A percentile compares a stretch with the other conserved stretches of the same genome.
These are phyloP conservation scores for Gymnocypris eckloni DNA, from an alignment of 2,797 vertebrate species.

Conservation along the genomic window DNA sequence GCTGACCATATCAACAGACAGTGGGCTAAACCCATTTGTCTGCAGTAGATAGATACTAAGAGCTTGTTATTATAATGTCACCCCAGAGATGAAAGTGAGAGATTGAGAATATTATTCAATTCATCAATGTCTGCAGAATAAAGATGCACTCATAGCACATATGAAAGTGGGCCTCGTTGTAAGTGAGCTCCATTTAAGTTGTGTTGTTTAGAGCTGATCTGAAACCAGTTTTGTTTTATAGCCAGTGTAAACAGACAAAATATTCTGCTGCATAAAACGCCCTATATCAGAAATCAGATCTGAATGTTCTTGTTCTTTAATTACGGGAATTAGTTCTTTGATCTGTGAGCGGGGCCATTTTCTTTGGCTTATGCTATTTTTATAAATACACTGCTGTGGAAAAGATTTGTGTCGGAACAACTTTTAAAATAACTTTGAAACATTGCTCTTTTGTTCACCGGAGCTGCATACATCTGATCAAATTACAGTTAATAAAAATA, in stretches of 20 bases:
- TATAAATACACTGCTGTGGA: neutral
- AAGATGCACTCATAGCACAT: slow-evolving; percentile 45
- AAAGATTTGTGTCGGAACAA: neutral
- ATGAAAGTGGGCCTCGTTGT: slow-evolving; percentile 17
- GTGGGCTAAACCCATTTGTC: slow-evolving; percentile 47
- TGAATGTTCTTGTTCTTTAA: neutral
- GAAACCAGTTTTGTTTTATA: neutral
- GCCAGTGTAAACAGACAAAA: neutral
- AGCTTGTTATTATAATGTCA: slow-evolving; percentile 59
- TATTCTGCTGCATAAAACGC: neutral
- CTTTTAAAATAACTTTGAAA: neutral
- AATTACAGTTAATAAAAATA: neutral
- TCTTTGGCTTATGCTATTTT: neutral
- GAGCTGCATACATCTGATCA: neutral
- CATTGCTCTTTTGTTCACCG: neutral
- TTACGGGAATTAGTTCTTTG: neutral
- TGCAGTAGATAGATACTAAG: slow-evolving; percentile 58
- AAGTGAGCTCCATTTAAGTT: slow-evolving; percentile 14
- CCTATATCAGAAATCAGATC: neutral
- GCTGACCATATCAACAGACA: slow-evolving; percentile 45
- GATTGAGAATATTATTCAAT: slow-evolving; percentile 56
- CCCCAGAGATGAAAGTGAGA: slow-evolving; percentile 54
- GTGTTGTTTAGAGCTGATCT: slow-evolving; percentile 17
- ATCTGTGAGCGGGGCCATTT: neutral
- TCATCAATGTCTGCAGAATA: slow-evolving; percentile 52